phyloP scores from a whole-genome alignment of 1,140 invertebrate species.

The Drosophila paulistorum region DNA sequence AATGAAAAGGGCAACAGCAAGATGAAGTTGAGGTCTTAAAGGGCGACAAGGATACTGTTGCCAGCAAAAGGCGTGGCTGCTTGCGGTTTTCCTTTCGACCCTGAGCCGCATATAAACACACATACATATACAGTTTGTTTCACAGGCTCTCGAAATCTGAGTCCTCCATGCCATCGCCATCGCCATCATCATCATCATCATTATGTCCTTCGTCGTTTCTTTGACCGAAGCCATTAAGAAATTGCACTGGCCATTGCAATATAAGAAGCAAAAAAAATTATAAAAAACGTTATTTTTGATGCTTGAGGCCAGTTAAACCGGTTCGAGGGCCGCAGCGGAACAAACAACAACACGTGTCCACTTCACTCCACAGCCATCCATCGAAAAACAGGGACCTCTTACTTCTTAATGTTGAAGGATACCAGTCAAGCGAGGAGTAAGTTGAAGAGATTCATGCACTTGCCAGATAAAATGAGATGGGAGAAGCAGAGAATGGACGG shows the following conservation, averaged over 20 bases:
- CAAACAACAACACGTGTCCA: conserved; percentile 3
- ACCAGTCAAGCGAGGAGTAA: background rate
- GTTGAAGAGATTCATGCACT: conserved; percentile 2
- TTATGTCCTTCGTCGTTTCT: conserved; percentile 7
- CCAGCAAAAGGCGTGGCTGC: background rate
- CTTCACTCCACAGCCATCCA: background rate
- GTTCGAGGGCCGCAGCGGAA: background rate
- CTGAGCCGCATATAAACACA: background rate
- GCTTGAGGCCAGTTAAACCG: background rate
- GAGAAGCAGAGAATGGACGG: background rate
- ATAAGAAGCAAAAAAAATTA: conserved; percentile 24
- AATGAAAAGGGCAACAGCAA: background rate
- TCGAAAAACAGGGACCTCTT: background rate
- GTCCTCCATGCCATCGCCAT: conserved; percentile 1
- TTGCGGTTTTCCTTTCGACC: conserved; percentile 2
- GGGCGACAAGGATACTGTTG: conserved; percentile 6
- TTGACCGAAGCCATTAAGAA: conserved; percentile 12
- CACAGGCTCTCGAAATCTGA: conserved; percentile 3
- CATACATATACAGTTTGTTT: too few species aligned
- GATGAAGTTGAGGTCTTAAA: conserved; percentile 1
- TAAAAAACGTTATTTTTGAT: conserved; percentile 7
- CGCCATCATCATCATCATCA: conserved; percentile 5
- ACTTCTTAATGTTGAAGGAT: conserved; percentile 3
- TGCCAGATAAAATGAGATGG: background rate
- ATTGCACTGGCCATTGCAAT: conserved; percentile 10